phyloP scores from a whole-genome alignment of 2,797 vertebrate genomes.

The Rhadinocentrus ornatus region DNA sequence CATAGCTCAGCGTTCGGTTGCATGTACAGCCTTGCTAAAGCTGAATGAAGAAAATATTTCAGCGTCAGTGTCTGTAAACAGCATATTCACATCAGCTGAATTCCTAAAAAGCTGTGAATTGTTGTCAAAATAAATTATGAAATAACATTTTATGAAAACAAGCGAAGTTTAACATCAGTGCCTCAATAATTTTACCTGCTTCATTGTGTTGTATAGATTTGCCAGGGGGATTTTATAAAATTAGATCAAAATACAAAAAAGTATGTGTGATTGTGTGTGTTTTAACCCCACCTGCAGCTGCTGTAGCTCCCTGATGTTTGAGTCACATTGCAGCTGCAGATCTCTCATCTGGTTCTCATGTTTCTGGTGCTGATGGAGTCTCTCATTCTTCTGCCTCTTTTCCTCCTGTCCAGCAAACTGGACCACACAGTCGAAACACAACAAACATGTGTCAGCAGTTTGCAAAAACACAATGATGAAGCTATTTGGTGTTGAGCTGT shows the following conservation, averaged over 20 bases:
- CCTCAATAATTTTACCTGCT: not conserved
- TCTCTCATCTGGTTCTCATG: conserved; percentile 99
- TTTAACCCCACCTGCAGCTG: conserved; percentile 89
- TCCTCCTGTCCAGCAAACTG: conserved; percentile 97
- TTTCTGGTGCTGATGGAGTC: conserved; percentile 96
- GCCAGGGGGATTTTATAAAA: not conserved
- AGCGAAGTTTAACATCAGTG: not conserved
- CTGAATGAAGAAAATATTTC: not conserved
- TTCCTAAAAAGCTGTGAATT: not conserved
- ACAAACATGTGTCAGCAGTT: not conserved
- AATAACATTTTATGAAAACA: not conserved
- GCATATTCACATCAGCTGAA: not conserved
- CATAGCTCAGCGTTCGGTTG: too few relatives aligned
- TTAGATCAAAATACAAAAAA: not conserved
- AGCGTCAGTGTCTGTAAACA: not conserved
- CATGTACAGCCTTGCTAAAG: not conserved
- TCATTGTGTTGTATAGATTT: not conserved
- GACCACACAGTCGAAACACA: conserved; percentile 21
- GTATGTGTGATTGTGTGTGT: not conserved
- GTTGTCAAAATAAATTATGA: not conserved
- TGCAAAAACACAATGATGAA: too few relatives aligned
- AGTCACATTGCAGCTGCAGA: conserved; percentile 96
- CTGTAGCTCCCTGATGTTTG: conserved; percentile 95
- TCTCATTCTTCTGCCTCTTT: conserved; percentile 96
- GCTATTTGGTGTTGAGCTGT: not conserved